Evolutionary conservation across 2,888 invertebrate species (phyloP).

Genomic region (Cantharis lateralis): DNA sequence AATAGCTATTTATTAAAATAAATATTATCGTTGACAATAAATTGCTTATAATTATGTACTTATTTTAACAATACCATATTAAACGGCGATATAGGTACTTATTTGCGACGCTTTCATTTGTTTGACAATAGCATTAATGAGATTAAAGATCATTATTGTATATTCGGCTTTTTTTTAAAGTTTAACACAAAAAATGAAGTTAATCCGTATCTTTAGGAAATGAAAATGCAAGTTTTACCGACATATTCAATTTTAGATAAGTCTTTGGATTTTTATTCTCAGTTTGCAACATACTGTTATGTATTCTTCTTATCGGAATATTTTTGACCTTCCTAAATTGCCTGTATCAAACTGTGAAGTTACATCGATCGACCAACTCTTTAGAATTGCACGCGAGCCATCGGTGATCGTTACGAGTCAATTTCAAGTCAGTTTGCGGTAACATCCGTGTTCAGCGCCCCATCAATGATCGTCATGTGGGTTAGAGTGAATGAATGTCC

Average conservation of each 20-base stretch:
- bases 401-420: conserved; percentile 47
- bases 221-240: conserved; percentile 11
- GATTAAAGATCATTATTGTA: conserved; percentile 42
- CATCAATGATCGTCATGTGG: conserved; percentile 40
- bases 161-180: conserved; percentile 38
- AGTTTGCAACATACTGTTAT: conserved; percentile 11
- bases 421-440: conserved; percentile 47
- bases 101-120: conserved; percentile 40
- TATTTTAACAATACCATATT: too few species aligned
- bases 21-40: too few species aligned
- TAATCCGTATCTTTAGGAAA: conserved; percentile 29
- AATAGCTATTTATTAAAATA: too few species aligned
- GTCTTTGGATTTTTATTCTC: neutral
- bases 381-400: conserved; percentile 39
- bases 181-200: conserved; percentile 31
- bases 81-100: too few species aligned
- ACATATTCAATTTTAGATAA: neutral
- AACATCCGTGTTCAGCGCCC: conserved; percentile 41
- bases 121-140: conserved; percentile 40
- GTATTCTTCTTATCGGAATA: conserved; percentile 20
- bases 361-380: conserved; percentile 30
- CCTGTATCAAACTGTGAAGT: conserved; percentile 26
- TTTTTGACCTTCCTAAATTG: conserved; percentile 26
- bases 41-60: too few species aligned
- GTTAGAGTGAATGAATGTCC: conserved; percentile 39